A percentile compares a stretch with the other conserved stretches of the same genome.
Evolutionary conservation across 1,140 invertebrate genomes (phyloP).

Genomic region (Drosophila saltans): DNA sequence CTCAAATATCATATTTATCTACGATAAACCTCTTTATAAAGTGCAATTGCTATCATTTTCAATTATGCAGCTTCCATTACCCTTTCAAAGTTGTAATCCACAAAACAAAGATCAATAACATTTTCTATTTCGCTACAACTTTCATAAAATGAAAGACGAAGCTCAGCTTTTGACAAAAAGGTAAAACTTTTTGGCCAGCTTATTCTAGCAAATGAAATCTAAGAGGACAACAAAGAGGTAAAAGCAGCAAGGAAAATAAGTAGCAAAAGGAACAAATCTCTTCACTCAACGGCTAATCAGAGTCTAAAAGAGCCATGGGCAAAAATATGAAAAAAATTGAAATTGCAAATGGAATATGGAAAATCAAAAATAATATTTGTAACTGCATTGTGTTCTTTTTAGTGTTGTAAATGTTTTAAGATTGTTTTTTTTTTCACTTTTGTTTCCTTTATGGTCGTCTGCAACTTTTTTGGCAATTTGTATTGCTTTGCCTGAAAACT

Average conservation of each 20-base stretch:
- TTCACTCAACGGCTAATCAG: slow-evolving; percentile 15
- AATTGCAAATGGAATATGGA: slow-evolving; percentile 5
- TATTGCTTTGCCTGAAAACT: slow-evolving; percentile 13
- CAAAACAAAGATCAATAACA: neutral
- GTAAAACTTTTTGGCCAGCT: slow-evolving; percentile 13
- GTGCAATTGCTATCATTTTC: neutral
- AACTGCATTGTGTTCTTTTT: slow-evolving; percentile 5
- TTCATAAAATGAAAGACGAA: neutral
- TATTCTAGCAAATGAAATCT: neutral
- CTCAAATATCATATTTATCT: neutral
- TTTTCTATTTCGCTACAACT: neutral
- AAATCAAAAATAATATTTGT: slow-evolving; percentile 34
- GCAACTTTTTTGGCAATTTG: slow-evolving; percentile 3
- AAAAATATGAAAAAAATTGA: neutral
- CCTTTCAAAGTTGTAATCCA: neutral
- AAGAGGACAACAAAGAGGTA: neutral
- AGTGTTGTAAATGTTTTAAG: slow-evolving; percentile 2
- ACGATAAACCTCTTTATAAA: too few relatives aligned
- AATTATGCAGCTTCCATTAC: neutral
- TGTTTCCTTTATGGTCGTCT: too few relatives aligned
- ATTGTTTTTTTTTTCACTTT: slow-evolving; percentile 10
- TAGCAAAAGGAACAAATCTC: neutral
- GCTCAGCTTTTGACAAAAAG: neutral
- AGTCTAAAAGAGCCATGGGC: neutral
- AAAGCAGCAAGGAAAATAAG: neutral